Conservation (phyloP, 2,888 invertebrate species). For the Prosapia bicincta region DNA sequence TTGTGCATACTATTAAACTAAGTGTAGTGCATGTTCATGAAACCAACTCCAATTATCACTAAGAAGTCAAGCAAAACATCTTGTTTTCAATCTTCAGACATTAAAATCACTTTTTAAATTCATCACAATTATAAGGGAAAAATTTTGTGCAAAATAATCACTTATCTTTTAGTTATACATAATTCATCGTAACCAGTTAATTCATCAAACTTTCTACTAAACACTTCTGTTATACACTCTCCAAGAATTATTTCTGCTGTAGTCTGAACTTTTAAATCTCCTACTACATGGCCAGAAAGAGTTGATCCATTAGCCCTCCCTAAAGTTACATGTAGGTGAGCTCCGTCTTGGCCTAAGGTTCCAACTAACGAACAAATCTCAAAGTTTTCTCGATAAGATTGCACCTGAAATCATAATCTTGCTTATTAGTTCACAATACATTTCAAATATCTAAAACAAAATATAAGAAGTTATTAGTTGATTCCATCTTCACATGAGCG, state of each 20-base stretch:
- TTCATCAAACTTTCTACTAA: conserved; percentile 32
- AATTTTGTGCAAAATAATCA: too few species aligned
- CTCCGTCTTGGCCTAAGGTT: conserved; percentile 43
- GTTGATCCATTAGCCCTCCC: conserved; percentile 44
- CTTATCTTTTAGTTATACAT: not conserved
- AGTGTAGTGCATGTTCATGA: not conserved
- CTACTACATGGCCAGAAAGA: conserved; percentile 47
- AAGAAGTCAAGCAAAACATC: not conserved
- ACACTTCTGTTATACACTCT: conserved; percentile 27
- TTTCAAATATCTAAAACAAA: too few species aligned
- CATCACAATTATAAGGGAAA: too few species aligned
- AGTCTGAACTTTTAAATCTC: conserved; percentile 45
- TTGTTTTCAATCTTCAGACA: too few species aligned
- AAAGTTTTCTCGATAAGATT: conserved; percentile 42
- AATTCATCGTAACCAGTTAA: conserved; percentile 31
- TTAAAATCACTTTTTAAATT: too few species aligned
- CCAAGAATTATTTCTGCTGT: conserved; percentile 46
- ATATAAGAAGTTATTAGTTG: too few species aligned
- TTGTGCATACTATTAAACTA: not conserved
- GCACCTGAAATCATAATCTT: conserved; percentile 39
- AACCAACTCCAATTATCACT: not conserved
- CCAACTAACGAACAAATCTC: conserved; percentile 48
- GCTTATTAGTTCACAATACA: too few species aligned
- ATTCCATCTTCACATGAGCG: too few species aligned
- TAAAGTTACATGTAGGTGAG: conserved; percentile 46